phyloP scores from a whole-genome alignment of 2,797 vertebrate genomes.

The Coccyzus lansbergi region DNA sequence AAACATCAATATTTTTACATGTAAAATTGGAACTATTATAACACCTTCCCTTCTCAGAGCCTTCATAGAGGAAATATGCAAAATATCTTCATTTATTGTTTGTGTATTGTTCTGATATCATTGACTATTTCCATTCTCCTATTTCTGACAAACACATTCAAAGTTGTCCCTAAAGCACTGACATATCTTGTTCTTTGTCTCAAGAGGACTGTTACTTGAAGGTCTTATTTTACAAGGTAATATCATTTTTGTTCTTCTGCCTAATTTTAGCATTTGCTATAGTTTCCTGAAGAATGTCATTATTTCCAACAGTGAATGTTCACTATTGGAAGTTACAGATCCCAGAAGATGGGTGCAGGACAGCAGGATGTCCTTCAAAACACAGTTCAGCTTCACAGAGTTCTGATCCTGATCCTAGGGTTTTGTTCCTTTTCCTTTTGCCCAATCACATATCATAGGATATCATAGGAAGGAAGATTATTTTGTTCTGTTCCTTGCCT shows the following conservation, averaged over 20 bases:
- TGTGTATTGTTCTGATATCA: not conserved
- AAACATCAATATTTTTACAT: not conserved
- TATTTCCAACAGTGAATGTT: fast-evolving
- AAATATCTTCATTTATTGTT: not conserved
- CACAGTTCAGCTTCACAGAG: not conserved
- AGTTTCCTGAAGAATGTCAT: fast-evolving
- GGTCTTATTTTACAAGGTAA: not conserved
- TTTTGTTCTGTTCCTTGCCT: not conserved
- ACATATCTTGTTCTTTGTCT: not conserved
- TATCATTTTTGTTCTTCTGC: not conserved
- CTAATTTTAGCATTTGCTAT: not conserved
- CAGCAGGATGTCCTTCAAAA: not conserved
- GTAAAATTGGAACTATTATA: not conserved
- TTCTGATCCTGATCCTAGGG: not conserved
- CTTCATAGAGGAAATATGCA: not conserved
- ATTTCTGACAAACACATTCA: not conserved
- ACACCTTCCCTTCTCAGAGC: not conserved
- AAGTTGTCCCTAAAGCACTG: not conserved
- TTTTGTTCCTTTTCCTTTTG: not conserved
- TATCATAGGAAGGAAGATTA: not conserved
- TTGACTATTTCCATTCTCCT: not conserved
- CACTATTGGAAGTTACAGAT: not conserved
- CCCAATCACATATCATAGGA: not conserved
- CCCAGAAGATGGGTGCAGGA: not conserved
- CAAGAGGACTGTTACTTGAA: not conserved